Conservation (phyloP, 2,113 vertebrate species). For the Notiomystis cincta region DNA sequence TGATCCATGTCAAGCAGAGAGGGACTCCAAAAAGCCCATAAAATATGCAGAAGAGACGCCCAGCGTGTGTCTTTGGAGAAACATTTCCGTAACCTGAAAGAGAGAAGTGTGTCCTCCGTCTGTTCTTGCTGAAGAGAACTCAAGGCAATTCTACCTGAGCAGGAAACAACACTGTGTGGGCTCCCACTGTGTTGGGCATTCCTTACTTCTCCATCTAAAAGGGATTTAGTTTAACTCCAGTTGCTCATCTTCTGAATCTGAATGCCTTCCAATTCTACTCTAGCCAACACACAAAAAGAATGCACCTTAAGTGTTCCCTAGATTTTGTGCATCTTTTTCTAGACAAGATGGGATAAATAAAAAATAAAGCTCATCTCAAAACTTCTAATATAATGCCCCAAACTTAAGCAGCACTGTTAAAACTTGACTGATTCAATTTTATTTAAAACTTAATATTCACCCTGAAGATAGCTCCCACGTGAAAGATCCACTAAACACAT, state of each 20-base stretch:
- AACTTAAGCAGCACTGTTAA: not conserved
- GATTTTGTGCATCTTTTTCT: not conserved
- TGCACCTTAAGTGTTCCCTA: not conserved
- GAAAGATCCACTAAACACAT: not conserved
- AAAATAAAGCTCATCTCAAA: not conserved
- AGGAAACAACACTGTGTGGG: not conserved
- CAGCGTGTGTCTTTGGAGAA: constrained; percentile 89
- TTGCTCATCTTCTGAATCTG: not conserved
- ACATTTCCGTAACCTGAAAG: constrained; percentile 93
- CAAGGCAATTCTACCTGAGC: not conserved
- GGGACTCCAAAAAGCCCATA: constrained; percentile 96
- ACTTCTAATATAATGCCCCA: not conserved
- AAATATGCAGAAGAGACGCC: constrained; percentile 94
- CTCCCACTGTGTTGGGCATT: not conserved
- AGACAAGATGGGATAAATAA: not conserved
- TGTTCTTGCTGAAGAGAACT: not conserved
- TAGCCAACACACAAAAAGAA: not conserved
- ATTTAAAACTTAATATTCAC: not conserved
- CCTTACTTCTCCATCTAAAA: not conserved
- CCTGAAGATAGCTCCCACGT: not conserved
- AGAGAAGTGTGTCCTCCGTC: not conserved
- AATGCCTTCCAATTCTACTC: not conserved
- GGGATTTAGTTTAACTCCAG: not conserved
- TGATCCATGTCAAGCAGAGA: constrained; percentile 95
- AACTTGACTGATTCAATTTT: not conserved